These are phyloP conservation scores for Sphaerophoria rueppellii DNA, from an alignment of 2,888 invertebrate genomes.

Conservation along the genomic window DNA sequence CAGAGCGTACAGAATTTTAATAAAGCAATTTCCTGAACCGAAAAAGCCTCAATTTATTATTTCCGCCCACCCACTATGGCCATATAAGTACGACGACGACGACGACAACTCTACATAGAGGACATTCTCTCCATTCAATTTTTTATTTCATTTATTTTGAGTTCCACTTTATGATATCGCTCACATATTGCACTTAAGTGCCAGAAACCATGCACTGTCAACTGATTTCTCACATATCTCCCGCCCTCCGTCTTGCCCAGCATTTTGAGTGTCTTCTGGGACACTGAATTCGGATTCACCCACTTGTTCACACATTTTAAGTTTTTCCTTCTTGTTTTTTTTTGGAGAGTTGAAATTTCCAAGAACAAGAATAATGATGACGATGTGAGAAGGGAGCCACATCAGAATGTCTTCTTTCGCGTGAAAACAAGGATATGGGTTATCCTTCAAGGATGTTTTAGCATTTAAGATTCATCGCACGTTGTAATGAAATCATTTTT, in stretches of 20 bases:
- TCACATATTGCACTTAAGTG: slow-evolving; percentile 65
- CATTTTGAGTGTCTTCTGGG: background rate
- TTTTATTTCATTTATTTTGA: slow-evolving; percentile 31
- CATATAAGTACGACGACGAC: background rate
- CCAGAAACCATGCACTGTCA: slow-evolving; percentile 66
- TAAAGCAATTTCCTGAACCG: slow-evolving; percentile 38
- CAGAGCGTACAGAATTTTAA: slow-evolving; percentile 42
- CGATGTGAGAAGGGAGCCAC: background rate
- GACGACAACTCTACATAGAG: background rate
- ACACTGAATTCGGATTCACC: background rate
- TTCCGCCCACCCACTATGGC: slow-evolving; percentile 21
- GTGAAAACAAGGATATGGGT: slow-evolving; percentile 34
- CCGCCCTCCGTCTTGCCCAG: background rate
- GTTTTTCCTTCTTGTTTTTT: background rate
- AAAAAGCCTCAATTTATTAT: slow-evolving; percentile 41
- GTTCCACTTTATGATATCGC: slow-evolving; percentile 46
- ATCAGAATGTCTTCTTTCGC: background rate
- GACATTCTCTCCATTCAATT: slow-evolving; percentile 3
- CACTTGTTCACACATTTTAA: slow-evolving; percentile 58
- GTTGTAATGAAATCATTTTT: slow-evolving; percentile 70
- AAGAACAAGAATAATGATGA: background rate
- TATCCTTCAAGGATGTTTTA: slow-evolving; percentile 41
- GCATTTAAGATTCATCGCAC: slow-evolving; percentile 66
- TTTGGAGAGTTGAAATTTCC: background rate
- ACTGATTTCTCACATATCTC: slow-evolving; percentile 50